Conservation (phyloP, 2,888 invertebrate genomes). For the Cephus sareptanus region DNA sequence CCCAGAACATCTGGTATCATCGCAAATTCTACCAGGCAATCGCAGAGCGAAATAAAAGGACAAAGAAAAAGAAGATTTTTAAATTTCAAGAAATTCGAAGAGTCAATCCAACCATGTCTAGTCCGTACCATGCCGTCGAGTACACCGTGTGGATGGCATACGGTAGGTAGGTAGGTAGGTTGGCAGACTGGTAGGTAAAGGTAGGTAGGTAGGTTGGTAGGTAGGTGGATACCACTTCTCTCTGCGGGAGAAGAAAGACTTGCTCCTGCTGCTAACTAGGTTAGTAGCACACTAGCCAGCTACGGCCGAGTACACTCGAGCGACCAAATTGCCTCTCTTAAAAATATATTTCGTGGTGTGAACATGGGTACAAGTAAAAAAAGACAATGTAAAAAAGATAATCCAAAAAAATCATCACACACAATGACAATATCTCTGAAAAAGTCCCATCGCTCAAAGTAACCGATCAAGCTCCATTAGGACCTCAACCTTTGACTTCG, state of each 20-base stretch:
- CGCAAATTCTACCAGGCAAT: not conserved
- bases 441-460: not conserved
- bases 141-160: constrained; percentile 22
- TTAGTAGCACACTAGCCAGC: constrained; percentile 63
- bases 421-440: not conserved
- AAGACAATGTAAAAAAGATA: not conserved
- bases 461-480: no score
- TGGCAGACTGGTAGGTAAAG: constrained; percentile 6
- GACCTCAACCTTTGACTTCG: not conserved
- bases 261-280: constrained; percentile 62
- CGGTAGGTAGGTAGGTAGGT: constrained; percentile 40
- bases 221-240: constrained; percentile 44
- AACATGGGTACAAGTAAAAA: not conserved
- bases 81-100: constrained; percentile 9
- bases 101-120: constrained; percentile 43
- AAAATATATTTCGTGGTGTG: constrained; percentile 49
- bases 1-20: not conserved
- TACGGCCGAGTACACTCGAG: constrained; percentile 52
- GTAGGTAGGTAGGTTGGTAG: constrained; percentile 21
- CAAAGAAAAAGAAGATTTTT: constrained; percentile 7
- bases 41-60: not conserved
- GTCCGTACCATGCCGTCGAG: constrained; percentile 21
- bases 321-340: constrained; percentile 55
- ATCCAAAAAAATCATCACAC: not conserved
- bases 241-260: constrained; percentile 57